Conservation (phyloP, 1,140 invertebrate species). For the Drosophila kikkawai region DNA sequence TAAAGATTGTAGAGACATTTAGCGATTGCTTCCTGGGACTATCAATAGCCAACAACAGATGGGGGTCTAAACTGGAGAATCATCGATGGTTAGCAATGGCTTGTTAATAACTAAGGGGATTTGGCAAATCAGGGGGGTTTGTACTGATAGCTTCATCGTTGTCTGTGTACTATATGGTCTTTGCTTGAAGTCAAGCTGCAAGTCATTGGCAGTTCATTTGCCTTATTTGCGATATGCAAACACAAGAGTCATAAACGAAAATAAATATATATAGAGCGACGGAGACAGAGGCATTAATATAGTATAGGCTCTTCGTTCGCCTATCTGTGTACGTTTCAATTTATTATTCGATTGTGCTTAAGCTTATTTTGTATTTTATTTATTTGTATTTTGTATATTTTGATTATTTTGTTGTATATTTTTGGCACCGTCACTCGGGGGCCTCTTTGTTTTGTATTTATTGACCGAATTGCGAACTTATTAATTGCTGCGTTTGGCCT, state of each 20-base stretch:
- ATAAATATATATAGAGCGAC: slow-evolving; percentile 19
- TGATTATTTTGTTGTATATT: slow-evolving; percentile 50
- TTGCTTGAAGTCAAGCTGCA: slow-evolving; percentile 26
- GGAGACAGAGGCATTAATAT: not conserved
- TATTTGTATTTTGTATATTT: slow-evolving; percentile 8
- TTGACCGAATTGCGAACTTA: slow-evolving; percentile 74
- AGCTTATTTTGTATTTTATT: slow-evolving; percentile 18
- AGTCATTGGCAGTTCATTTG: slow-evolving; percentile 74
- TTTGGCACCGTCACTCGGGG: slow-evolving; percentile 31
- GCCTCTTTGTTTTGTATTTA: slow-evolving; percentile 57
- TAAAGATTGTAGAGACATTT: slow-evolving; percentile 1
- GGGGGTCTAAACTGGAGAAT: not conserved
- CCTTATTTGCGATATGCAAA: slow-evolving; percentile 38
- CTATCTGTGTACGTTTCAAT: slow-evolving; percentile 41
- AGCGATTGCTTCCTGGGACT: slow-evolving; percentile 14
- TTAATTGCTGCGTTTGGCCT: slow-evolving; percentile 58
- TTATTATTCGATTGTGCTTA: slow-evolving; percentile 43
- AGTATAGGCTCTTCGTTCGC: slow-evolving; percentile 2
- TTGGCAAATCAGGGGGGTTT: not conserved
- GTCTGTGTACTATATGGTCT: not conserved
- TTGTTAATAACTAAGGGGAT: slow-evolving; percentile 21
- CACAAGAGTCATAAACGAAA: slow-evolving; percentile 16
- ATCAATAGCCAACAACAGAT: slow-evolving; percentile 13
- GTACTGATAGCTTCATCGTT: slow-evolving; percentile 53
- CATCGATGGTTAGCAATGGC: slow-evolving; percentile 19